Conservation (phyloP, 2,888 invertebrate species). For the Philaethria dido region DNA sequence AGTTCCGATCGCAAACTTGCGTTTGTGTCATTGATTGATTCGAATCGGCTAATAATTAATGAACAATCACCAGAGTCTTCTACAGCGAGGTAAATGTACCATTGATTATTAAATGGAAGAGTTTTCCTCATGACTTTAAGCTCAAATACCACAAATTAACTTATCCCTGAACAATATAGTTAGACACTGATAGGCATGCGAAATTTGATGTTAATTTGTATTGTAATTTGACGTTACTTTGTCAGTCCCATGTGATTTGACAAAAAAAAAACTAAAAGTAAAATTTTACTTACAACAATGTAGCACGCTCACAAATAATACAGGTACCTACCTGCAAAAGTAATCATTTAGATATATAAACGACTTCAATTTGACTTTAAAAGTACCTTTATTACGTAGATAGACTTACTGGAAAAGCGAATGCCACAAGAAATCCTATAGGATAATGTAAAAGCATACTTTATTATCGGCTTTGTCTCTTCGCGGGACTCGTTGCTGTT, state of each 20-base stretch:
- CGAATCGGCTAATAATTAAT: conserved; percentile 27
- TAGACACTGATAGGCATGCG: background rate
- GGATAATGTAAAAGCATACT: conserved; percentile 26
- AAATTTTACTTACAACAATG: background rate
- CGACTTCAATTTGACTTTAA: conserved; percentile 6
- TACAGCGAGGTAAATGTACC: background rate
- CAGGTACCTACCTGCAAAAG: background rate
- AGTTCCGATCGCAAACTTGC: conserved; percentile 17
- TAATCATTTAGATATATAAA: conserved; percentile 12
- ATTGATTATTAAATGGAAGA: background rate
- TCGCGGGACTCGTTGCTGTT: conserved; percentile 20
- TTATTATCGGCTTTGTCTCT: conserved; percentile 27
- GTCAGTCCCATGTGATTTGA: background rate
- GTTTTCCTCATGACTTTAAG: background rate
- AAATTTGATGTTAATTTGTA: background rate
- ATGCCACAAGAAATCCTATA: conserved; percentile 28
- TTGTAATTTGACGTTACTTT: background rate
- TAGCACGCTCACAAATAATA: background rate
- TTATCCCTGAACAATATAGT: background rate
- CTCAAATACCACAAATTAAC: background rate
- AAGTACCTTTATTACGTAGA: conserved; percentile 23
- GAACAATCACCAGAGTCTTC: conserved; percentile 24
- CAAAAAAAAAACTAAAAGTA: background rate
- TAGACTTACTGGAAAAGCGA: conserved; percentile 23
- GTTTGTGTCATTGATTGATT: conserved; percentile 31